A percentile compares a stretch with the other conserved stretches of the same genome.
These are phyloP conservation scores for Eupithecia insigniata DNA, from an alignment of 2,888 invertebrate species.

Conservation along the genomic window DNA sequence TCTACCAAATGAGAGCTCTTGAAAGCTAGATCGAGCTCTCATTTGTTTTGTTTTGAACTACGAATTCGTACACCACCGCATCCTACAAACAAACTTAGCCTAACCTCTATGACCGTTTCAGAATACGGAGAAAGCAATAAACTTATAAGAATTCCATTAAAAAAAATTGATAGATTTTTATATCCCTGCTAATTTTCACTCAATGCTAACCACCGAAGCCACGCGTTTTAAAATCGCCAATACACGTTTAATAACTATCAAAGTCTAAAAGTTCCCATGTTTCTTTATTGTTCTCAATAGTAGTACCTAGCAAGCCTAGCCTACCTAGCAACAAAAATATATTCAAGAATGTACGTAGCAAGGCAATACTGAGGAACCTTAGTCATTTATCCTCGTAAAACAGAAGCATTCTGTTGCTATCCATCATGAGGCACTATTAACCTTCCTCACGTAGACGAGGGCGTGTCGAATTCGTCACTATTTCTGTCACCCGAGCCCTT, in stretches of 20 bases:
- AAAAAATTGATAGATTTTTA: too few species aligned
- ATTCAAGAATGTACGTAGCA: neutral
- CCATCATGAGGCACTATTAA: constrained; percentile 39
- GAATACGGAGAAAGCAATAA: too few species aligned
- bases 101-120: too few species aligned
- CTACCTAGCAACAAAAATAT: neutral
- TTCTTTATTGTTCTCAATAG: neutral
- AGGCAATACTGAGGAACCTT: constrained; percentile 1
- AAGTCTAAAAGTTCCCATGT: neutral
- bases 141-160: too few species aligned
- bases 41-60: too few species aligned
- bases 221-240: neutral
- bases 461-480: constrained; percentile 42
- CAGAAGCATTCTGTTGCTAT: constrained; percentile 28
- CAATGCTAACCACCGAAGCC: neutral
- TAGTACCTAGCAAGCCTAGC: neutral
- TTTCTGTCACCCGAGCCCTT: constrained; percentile 40
- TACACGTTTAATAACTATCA: neutral
- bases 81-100: too few species aligned
- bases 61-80: too few species aligned
- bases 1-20: too few species aligned
- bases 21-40: too few species aligned
- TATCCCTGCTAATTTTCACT: neutral
- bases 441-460: constrained; percentile 37
- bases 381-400: constrained; percentile 20